Conservation (phyloP, 2,888 invertebrate genomes). For the Leucophenga maculata region DNA sequence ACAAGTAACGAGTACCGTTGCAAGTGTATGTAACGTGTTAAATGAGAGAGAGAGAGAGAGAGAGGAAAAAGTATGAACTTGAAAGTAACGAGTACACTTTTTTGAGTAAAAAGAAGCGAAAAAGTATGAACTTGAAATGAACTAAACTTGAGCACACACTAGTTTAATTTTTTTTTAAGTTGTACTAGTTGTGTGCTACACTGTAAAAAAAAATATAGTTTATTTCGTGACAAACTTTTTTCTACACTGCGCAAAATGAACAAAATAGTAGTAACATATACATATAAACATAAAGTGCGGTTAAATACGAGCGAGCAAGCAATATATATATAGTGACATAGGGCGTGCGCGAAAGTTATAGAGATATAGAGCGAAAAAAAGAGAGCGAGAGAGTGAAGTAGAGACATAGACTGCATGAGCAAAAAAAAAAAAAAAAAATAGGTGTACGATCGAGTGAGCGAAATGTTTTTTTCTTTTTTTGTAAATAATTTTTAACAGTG, state of each 20-base stretch:
- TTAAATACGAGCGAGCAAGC: conserved; percentile 35
- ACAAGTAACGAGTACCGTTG: neutral
- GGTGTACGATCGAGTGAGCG: neutral
- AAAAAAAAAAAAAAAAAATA: conserved; percentile 35
- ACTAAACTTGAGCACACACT: neutral
- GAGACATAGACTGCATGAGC: conserved; percentile 23
- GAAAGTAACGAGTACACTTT: too few relatives aligned
- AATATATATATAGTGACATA: conserved; percentile 26
- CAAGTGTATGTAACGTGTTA: neutral
- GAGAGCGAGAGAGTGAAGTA: conserved; percentile 31
- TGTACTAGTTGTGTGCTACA: neutral
- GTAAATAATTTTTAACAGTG: neutral
- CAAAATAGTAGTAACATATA: neutral
- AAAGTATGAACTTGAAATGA: neutral
- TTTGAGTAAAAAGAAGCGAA: too few relatives aligned
- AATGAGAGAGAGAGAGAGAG: too few relatives aligned
- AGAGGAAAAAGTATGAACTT: too few relatives aligned
- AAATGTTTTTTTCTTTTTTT: too few relatives aligned
- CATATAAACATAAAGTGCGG: neutral
- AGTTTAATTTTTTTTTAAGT: neutral
- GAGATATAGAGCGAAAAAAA: too few relatives aligned
- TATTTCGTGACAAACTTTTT: neutral
- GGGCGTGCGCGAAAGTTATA: conserved; percentile 28
- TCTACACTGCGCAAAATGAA: neutral
- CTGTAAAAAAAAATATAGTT: too few relatives aligned